A percentile compares a stretch with the other conserved stretches of the same genome.
phyloP scores from a whole-genome alignment of 2,113 vertebrate species.

The Carettochelys insculpta region DNA sequence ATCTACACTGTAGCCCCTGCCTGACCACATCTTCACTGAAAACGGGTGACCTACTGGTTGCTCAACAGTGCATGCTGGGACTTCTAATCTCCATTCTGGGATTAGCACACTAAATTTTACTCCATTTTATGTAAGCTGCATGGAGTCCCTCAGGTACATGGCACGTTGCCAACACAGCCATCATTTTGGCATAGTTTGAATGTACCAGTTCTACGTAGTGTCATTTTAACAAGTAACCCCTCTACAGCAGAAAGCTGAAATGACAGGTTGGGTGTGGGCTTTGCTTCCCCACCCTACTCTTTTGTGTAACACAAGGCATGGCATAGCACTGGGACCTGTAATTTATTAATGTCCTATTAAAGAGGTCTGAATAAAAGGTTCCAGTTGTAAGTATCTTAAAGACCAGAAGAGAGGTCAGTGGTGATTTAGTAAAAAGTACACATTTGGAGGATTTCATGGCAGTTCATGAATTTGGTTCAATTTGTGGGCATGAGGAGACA shows the following conservation, averaged over 20 bases:
- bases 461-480: background rate
- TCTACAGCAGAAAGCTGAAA: background rate
- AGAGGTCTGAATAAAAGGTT: background rate
- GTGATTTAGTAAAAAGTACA: background rate
- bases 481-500: too few relatives aligned
- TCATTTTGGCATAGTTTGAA: background rate
- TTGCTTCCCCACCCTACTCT: background rate
- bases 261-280: background rate
- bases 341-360: background rate
- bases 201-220: background rate
- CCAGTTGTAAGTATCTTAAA: background rate
- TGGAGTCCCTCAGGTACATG: background rate
- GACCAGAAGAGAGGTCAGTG: background rate
- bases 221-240: background rate
- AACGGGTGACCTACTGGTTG: background rate
- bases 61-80: background rate
- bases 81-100: background rate
- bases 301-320: background rate
- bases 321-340: background rate
- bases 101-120: background rate
- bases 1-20: background rate
- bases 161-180: rapidly evolving
- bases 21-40: background rate
- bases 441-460: background rate
- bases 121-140: background rate